These are phyloP conservation scores for Dendronephthya gigantea DNA, from an alignment of 64 coral and sea anemone species.

Conservation along the genomic window DNA sequence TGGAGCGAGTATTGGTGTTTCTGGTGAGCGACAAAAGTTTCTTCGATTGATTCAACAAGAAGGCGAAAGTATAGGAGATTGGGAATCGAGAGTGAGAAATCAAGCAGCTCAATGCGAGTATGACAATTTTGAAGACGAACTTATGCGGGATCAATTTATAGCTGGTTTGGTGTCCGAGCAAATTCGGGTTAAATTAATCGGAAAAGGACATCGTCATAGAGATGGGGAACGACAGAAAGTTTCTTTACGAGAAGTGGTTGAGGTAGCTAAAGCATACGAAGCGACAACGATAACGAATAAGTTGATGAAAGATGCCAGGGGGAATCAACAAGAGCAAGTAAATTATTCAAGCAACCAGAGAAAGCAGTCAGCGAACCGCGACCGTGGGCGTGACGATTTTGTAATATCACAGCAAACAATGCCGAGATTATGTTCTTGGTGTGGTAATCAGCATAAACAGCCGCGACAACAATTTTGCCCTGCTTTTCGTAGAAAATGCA, in stretches of 20 bases:
- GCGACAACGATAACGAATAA: background rate
- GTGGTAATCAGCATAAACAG: too few relatives aligned
- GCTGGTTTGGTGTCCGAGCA: background rate
- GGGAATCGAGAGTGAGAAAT: background rate
- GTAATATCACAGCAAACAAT: too few relatives aligned
- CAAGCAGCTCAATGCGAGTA: background rate
- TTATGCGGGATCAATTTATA: background rate
- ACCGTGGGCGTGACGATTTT: background rate
- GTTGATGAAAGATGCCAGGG: background rate
- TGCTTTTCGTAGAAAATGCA: too few relatives aligned
- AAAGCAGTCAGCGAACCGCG: background rate
- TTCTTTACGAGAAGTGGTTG: background rate
- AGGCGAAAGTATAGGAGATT: background rate
- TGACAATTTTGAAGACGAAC: too few relatives aligned
- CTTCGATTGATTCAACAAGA: background rate
- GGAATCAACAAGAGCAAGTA: background rate
- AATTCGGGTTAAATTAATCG: background rate
- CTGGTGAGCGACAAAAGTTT: background rate
- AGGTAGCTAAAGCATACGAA: background rate
- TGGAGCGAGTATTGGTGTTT: background rate
- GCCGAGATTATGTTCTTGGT: too few relatives aligned
- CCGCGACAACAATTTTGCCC: too few relatives aligned
- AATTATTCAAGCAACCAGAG: background rate
- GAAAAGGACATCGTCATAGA: conserved; percentile 3
- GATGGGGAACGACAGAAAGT: background rate